Base-by-base conservation (phyloP, 2,113 vertebrate species). In the Empidonax traillii region DNA sequence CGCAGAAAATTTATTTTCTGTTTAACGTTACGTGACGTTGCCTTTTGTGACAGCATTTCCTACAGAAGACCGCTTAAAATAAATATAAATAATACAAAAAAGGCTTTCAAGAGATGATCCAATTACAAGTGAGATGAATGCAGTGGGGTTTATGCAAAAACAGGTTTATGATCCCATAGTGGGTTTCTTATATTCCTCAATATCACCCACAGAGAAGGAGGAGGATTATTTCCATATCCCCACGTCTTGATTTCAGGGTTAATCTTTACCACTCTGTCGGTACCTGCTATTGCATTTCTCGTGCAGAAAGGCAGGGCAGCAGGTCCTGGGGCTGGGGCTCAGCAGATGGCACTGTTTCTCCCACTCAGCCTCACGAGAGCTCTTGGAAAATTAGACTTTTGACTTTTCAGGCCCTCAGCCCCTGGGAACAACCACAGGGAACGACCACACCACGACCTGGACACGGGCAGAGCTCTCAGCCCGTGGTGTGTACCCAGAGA, bases 141-240 rank as follows among this genome's bases (percentile, higher is more conserved):
- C 0, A 0, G 46, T 12, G 2, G 7, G 44, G 7, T n/a, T 82
- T 14, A 55, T 17, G 43, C 30, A 89, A 77, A 85, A 76, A 53
- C 0, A 76, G 30, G 28, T 58, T 46, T 61, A 24, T 12, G 35
- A 37, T 47, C 15, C 46, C n/a, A 47, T 10, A 9, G 3, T 21
- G 28, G 25, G 23, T 47, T 67, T 41, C 63, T 63, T 46, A 23
- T 1, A 39, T 7, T 44, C 44, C 55, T 77, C n/a, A 65, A 61
- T 43, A 52, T 14, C 30, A 39, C 1, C 39, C 1, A 2, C 9
- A 22, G 52, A 72, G 19, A 27, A 68, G 41, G 33, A 52, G 23
- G 15, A 0, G 2, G n/a, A 5, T 20, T 31, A 22, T 76, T 76
- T 49, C 43, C 35, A 27, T 1, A 37, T 1, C 7, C 4, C 2